A percentile compares a stretch with the other conserved stretches of the same genome.
Conservation (phyloP, 2,797 vertebrate genomes). For the Manis crassicaudata region DNA sequence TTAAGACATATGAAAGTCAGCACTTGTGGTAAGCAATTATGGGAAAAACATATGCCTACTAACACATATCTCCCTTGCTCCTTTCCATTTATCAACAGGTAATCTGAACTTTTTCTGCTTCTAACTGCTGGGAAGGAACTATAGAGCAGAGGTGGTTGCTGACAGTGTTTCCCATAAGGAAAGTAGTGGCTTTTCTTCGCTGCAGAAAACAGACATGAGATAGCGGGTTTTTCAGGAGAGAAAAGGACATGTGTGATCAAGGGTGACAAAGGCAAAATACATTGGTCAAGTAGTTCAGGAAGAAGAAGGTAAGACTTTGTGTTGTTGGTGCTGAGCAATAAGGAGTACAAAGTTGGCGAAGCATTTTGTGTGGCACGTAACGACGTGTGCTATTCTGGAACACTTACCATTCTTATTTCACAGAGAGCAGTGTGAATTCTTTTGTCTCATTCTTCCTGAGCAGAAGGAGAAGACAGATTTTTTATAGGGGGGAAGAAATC, state of each 20-base stretch:
- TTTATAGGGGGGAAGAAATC: neutral
- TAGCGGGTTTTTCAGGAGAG: neutral
- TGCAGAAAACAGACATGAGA: neutral
- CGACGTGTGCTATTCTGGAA: neutral
- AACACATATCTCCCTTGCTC: neutral
- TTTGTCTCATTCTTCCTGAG: neutral
- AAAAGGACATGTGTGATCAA: neutral
- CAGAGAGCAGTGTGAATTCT: neutral
- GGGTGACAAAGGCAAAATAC: neutral
- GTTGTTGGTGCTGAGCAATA: neutral
- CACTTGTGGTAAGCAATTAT: neutral
- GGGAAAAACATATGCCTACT: neutral
- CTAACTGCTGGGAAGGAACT: neutral
- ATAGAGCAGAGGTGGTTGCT: neutral
- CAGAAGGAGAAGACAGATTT: neutral
- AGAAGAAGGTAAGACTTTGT: neutral
- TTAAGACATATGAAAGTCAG: neutral
- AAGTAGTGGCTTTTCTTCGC: neutral
- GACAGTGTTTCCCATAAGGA: neutral
- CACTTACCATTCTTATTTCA: neutral
- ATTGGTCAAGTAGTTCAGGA: neutral
- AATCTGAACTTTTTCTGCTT: neutral
- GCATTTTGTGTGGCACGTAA: neutral
- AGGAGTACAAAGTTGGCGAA: neutral
- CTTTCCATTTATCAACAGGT: neutral